A percentile compares a stretch with the other conserved stretches of the same genome.
Conservation (phyloP, 2,888 invertebrate genomes). For the Pristionchus japonicus region DNA sequence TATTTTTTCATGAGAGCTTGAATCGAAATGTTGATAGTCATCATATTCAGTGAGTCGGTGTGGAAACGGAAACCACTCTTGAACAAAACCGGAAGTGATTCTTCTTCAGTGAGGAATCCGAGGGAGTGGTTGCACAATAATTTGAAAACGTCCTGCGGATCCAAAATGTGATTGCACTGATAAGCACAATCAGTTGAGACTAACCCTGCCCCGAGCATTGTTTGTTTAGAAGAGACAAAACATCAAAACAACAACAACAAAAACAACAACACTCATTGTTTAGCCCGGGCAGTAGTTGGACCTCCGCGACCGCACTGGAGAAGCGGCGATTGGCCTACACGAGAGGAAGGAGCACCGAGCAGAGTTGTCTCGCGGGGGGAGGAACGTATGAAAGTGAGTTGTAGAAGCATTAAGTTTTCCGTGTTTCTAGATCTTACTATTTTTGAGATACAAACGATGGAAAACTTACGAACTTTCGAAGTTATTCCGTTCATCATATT, state of each 20-base stretch:
- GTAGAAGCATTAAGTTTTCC: no score
- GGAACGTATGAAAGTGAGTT: background rate
- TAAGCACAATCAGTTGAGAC: constrained; percentile 23
- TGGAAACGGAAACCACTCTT: background rate
- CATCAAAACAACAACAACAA: background rate
- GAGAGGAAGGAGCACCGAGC: constrained; percentile 27
- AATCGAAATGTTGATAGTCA: no score
- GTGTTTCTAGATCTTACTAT: no score
- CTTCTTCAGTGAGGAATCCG: background rate
- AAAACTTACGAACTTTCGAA: no score
- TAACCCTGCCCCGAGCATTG: background rate
- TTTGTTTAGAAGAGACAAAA: background rate
- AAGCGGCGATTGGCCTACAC: constrained; percentile 25
- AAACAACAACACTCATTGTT: background rate
- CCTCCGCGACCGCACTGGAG: background rate
- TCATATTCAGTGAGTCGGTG: no score
- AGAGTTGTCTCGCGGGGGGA: constrained; percentile 13
- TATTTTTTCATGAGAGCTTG: no score
- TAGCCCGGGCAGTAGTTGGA: constrained; percentile 8
- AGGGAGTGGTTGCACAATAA: background rate
- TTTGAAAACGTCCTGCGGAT: background rate
- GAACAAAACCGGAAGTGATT: background rate
- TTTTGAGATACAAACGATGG: no score
- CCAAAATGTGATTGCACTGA: constrained; percentile 23
- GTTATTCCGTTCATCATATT: no score